Conservation (phyloP, 2,797 vertebrate genomes). For the Momotus momota region DNA sequence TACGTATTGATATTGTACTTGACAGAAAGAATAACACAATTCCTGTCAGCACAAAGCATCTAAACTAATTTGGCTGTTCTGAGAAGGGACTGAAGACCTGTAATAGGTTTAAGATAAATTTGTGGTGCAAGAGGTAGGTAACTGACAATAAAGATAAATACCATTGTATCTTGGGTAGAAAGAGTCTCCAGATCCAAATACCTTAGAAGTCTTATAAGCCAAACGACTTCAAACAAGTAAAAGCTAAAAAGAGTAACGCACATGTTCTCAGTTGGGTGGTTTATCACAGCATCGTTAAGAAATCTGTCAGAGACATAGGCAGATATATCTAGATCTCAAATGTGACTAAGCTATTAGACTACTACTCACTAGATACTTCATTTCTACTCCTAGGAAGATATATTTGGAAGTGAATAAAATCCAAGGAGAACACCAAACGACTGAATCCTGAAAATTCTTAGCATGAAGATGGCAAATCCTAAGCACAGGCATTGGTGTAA, state of each 20-base stretch:
- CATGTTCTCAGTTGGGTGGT: not conserved
- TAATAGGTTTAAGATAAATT: not conserved
- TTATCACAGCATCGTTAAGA: not conserved
- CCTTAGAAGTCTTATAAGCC: not conserved
- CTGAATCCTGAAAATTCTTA: not conserved
- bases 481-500: fast-evolving
- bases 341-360: not conserved
- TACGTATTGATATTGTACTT: fast-evolving
- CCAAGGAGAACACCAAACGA: not conserved
- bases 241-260: not conserved
- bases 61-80: not conserved
- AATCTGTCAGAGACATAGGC: not conserved
- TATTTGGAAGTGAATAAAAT: not conserved
- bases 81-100: not conserved
- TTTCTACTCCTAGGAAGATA: not conserved
- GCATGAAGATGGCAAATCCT: not conserved
- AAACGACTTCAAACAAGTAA: not conserved
- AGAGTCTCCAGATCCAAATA: not conserved
- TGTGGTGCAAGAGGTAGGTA: not conserved
- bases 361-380: not conserved
- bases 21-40: not conserved
- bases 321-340: not conserved
- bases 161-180: not conserved
- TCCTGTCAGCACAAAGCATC: not conserved
- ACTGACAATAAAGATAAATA: not conserved